Percentiles rank a stretch among this genome's conserved stretches.
phyloP scores from a whole-genome alignment of 37 sponge, comb jelly and placozoan genomes.

The Hexactinellida sp. region DNA sequence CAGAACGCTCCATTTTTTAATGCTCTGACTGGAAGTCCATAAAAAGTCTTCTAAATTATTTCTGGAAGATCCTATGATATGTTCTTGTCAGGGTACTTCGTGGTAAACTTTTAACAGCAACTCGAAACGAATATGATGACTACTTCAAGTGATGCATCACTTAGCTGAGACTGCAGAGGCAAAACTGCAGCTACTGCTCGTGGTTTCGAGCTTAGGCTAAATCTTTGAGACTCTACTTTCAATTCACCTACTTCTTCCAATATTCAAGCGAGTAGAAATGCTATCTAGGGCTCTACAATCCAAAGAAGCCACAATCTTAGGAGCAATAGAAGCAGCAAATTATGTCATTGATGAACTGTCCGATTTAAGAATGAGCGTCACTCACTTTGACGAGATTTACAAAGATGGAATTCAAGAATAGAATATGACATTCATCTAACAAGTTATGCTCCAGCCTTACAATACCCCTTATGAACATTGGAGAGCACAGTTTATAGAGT shows the following conservation, averaged over 20 bases:
- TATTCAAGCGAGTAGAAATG: slow-evolving; percentile 17
- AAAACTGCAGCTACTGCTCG: background rate
- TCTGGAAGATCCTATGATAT: no score
- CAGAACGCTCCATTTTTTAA: no score
- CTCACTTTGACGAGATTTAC: slow-evolving; percentile 19
- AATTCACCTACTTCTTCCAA: slow-evolving; percentile 15
- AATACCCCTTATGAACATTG: background rate
- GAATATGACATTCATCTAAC: background rate
- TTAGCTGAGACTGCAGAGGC: background rate
- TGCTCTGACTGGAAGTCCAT: no score
- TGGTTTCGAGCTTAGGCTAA: background rate
- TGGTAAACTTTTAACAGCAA: slow-evolving; percentile 5
- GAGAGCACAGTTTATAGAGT: background rate
- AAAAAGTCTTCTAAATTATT: no score
- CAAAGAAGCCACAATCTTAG: slow-evolving; percentile 13
- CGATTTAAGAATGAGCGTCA: background rate
- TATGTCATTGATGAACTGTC: slow-evolving; percentile 7
- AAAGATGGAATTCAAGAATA: background rate
- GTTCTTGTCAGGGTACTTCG: slow-evolving; percentile 19
- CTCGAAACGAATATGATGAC: slow-evolving; percentile 15
- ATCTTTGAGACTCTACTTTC: background rate
- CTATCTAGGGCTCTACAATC: slow-evolving; percentile 15
- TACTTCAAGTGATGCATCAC: slow-evolving; percentile 16
- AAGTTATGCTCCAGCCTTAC: background rate
- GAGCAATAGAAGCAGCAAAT: slow-evolving; percentile 17